Evolutionary conservation across 1,140 invertebrate genomes (phyloP), one percentile per base, ranked within the genome.

Genomic region (Polyergus mexicanus): DNA sequence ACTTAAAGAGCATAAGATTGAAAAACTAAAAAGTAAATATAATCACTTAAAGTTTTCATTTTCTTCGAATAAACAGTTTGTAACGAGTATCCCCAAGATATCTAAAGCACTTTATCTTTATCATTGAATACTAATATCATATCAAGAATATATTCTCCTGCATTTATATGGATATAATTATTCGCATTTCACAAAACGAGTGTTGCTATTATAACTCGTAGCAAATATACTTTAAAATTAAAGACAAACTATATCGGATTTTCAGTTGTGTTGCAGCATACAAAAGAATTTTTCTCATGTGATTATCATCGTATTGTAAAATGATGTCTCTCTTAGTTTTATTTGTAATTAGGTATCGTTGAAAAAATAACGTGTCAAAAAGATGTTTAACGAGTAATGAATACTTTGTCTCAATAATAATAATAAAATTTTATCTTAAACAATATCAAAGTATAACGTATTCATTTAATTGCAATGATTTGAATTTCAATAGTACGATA

Each of bases 231-330:
- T 10, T 6, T 5, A 25, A 41, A 7, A 38, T 62, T 76, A 19
- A 51, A 1, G 16, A 7, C 10, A 28, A 76, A 41, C 2, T 41
- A 16, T 28, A 56, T 54, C 63, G 22, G 8, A 69, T 54, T 68
- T 68, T 41, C 8, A 51, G 25, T 32, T 32, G 32, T 80, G 25
- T 35, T 4, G 2, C 1, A 44, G 28, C 44, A 68, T 19, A 68
- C 44, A 80, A 56, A 80, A 80, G 28, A 68, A 68, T 38, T 80
- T 78, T 80, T 68, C 8, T 10, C 7, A 25, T 4, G 44, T 4
- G 35, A 19, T 80, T 60, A 56, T 80, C n/a, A 25, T 1, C 13
- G 19, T 3, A 28, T 19, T 32, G n/a, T 54, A 54, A 68, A 13
- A 51, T 54, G 2, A 2, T 28, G 2, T 32, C 32, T 32, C 32